Evolutionary conservation across 2,113 vertebrate species (phyloP).

Genomic region (Isurus oxyrinchus): DNA sequence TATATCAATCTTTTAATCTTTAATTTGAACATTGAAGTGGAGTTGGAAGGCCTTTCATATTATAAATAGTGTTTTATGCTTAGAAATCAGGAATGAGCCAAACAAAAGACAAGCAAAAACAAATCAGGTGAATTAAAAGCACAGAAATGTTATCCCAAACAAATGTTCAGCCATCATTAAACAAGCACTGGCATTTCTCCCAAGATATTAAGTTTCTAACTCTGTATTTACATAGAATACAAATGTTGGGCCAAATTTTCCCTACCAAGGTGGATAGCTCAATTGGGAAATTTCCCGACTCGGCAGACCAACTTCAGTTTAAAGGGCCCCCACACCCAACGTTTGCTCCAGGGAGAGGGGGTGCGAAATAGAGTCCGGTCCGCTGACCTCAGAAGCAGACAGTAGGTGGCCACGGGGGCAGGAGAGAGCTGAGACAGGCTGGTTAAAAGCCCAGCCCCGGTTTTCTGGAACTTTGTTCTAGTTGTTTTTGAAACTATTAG

Average conservation of each 20-base stretch:
- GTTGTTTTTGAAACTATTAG: neutral
- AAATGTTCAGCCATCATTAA: neutral
- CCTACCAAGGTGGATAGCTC: neutral
- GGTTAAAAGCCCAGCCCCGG: neutral
- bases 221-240: neutral
- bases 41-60: neutral
- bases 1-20: neutral
- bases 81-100: neutral
- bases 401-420: neutral
- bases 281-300: neutral
- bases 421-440: neutral
- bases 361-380: neutral
- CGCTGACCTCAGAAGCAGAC: neutral
- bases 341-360: neutral
- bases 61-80: neutral
- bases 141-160: neutral
- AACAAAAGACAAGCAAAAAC: neutral
- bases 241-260: neutral
- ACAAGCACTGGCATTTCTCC: neutral
- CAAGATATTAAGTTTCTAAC: neutral
- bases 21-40: neutral
- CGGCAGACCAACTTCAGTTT: neutral
- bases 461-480: neutral
- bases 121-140: neutral
- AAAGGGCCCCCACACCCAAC: neutral